Evolutionary conservation across 2,888 invertebrate genomes (phyloP).

Genomic region (Brachylomia viminalis): DNA sequence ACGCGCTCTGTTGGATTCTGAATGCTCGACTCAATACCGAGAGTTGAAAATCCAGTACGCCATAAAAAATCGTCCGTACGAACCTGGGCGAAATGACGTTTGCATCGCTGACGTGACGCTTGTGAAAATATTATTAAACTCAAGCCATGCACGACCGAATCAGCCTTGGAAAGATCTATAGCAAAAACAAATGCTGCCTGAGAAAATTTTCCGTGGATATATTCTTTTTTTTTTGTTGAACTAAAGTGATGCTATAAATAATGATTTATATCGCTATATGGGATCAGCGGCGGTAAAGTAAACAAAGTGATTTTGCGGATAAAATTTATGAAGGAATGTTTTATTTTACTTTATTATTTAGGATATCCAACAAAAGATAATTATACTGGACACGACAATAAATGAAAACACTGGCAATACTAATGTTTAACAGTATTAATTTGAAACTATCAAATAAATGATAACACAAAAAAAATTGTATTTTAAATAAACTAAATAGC

Average conservation of each 20-base stretch:
- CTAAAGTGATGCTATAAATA: constrained; percentile 8
- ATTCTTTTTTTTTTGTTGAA: constrained; percentile 4
- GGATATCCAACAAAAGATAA: neutral
- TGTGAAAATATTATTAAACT: constrained; percentile 25
- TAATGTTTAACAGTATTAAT: too few relatives aligned
- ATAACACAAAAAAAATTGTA: too few relatives aligned
- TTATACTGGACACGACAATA: neutral
- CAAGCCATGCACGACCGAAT: constrained; percentile 8
- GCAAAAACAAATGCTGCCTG: constrained; percentile 35
- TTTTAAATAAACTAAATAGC: too few relatives aligned
- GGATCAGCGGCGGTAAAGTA: neutral
- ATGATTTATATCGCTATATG: constrained; percentile 21
- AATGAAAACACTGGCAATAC: neutral
- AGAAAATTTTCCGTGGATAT: neutral
- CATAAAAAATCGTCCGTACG: neutral
- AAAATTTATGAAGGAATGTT: neutral
- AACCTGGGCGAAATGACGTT: neutral
- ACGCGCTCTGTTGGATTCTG: neutral
- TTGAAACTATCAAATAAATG: too few relatives aligned
- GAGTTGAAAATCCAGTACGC: neutral
- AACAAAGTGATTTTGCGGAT: neutral
- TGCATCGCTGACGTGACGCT: constrained; percentile 1
- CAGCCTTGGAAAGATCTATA: constrained; percentile 39
- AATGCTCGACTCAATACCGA: neutral
- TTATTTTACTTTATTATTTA: neutral